Conservation (phyloP, 2,797 vertebrate genomes). For the Mormyrops boulengeri region DNA sequence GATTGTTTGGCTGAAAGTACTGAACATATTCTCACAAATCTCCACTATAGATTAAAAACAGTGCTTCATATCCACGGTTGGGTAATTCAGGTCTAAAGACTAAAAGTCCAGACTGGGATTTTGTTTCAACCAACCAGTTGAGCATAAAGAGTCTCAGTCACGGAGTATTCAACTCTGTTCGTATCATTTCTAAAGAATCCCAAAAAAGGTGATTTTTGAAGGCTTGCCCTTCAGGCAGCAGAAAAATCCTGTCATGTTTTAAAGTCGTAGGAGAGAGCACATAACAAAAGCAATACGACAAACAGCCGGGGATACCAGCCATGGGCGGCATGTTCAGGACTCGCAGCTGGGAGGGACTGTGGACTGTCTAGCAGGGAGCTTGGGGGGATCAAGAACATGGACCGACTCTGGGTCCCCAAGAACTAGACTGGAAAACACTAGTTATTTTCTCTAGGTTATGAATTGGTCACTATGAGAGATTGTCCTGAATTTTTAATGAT, state of each 20-base stretch:
- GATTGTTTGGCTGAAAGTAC: background rate
- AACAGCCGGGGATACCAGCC: background rate
- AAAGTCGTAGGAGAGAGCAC: background rate
- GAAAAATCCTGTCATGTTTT: background rate
- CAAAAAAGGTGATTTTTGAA: background rate
- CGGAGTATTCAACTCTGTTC: background rate
- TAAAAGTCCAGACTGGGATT: background rate
- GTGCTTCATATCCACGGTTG: background rate
- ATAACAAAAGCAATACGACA: background rate
- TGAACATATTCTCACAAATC: background rate
- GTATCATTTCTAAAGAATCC: background rate
- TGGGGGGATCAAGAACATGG: background rate
- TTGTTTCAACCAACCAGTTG: background rate
- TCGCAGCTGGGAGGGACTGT: background rate
- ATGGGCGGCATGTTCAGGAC: background rate
- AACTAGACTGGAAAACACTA: background rate
- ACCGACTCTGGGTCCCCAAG: background rate
- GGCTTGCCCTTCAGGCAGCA: background rate
- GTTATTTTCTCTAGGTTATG: background rate
- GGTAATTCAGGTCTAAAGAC: background rate
- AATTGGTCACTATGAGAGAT: background rate
- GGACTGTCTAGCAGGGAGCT: too few relatives aligned
- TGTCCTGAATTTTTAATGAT: background rate
- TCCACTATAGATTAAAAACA: background rate
- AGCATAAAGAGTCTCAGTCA: background rate